A percentile compares a stretch with the other conserved stretches of the same genome.
phyloP scores from a whole-genome alignment of 2,888 invertebrate genomes.

The Macroteleia sp. region DNA sequence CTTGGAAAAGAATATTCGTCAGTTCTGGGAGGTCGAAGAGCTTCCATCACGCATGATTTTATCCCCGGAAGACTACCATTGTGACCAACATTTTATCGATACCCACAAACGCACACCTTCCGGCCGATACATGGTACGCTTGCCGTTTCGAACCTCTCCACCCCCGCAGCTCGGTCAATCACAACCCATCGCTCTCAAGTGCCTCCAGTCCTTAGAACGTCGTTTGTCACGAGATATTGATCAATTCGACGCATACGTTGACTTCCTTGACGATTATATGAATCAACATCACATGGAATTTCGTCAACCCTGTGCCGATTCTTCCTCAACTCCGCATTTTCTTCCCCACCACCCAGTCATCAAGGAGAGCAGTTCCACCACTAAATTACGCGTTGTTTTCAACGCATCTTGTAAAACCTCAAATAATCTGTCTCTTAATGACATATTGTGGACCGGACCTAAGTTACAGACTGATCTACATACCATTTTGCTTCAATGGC shows the following conservation, averaged over 20 bases:
- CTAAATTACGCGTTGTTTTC: slow-evolving; percentile 71
- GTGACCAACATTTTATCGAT: not conserved
- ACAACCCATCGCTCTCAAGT: not conserved
- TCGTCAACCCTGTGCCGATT: too few relatives aligned
- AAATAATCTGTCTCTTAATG: slow-evolving; percentile 56
- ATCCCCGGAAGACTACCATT: not conserved
- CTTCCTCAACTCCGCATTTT: not conserved
- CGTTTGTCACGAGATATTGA: not conserved
- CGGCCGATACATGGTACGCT: not conserved
- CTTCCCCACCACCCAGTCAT: slow-evolving; percentile 71
- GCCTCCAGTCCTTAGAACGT: not conserved
- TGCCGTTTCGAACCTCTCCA: not conserved
- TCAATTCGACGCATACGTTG: not conserved
- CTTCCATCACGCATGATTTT: not conserved
- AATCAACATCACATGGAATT: not conserved
- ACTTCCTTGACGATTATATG: not conserved
- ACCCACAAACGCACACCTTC: not conserved
- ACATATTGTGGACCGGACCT: not conserved
- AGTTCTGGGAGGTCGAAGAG: not conserved
- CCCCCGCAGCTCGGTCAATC: not conserved
- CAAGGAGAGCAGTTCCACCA: slow-evolving; percentile 63
- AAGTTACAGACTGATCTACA: slow-evolving; percentile 4
- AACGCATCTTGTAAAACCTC: slow-evolving; percentile 66
- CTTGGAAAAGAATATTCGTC: not conserved
- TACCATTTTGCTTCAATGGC: too few relatives aligned